phyloP scores from a whole-genome alignment of 2,113 vertebrate species.

The Lepus americanus region DNA sequence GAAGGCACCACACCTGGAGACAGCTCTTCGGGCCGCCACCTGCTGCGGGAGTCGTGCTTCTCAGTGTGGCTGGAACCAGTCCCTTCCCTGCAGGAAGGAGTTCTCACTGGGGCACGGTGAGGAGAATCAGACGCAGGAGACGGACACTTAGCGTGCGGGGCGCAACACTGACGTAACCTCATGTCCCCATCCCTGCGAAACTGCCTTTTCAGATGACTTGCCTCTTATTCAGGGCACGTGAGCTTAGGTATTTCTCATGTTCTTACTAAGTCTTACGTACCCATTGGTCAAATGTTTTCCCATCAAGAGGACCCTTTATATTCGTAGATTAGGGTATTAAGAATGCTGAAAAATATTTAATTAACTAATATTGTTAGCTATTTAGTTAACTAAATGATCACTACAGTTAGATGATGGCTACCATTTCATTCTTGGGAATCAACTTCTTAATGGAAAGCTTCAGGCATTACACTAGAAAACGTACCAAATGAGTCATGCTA shows the following conservation, averaged over 20 bases:
- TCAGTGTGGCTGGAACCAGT: not conserved
- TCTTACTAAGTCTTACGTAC: not conserved
- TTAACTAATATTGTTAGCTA: not conserved
- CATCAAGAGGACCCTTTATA: not conserved
- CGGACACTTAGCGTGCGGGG: not conserved
- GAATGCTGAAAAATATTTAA: not conserved
- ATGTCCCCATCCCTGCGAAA: not conserved
- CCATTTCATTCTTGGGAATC: not conserved
- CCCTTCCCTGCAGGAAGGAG: not conserved
- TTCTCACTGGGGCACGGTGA: not conserved
- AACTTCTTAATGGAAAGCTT: not conserved
- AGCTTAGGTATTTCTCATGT: not conserved
- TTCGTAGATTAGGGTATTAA: not conserved
- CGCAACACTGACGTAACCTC: not conserved
- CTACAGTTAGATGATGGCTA: not conserved
- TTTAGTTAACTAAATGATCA: not conserved
- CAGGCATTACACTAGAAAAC: not conserved
- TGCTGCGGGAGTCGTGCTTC: not conserved
- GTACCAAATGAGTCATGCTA: not conserved
- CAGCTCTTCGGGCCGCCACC: not conserved
- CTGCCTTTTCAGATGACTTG: not conserved
- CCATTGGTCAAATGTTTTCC: not conserved
- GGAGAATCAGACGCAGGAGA: not conserved
- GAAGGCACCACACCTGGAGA: accelerated
- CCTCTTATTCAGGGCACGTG: not conserved